Evolutionary conservation across 2,888 invertebrate species (phyloP).

Genomic region (Caenorhabditis sp.): DNA sequence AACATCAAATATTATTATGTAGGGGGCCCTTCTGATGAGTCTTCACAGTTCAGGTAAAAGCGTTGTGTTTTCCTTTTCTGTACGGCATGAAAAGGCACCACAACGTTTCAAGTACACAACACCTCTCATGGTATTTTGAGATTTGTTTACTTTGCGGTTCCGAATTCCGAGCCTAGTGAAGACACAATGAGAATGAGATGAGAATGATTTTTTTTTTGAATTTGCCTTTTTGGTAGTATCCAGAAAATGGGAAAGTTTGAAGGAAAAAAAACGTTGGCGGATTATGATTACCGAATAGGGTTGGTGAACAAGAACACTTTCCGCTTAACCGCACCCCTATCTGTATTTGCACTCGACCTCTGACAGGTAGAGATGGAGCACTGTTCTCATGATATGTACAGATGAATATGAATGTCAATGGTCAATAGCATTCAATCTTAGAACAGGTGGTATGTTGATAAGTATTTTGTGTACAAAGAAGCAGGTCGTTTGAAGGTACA

Average conservation of each 20-base stretch:
- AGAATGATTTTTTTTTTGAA: conserved; percentile 5
- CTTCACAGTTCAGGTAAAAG: background rate
- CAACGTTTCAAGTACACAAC: conserved; percentile 57
- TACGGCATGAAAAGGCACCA: conserved; percentile 37
- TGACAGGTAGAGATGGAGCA: conserved; percentile 41
- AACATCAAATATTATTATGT: conserved; percentile 16
- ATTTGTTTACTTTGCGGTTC: conserved; percentile 52
- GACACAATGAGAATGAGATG: conserved; percentile 20
- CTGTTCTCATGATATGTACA: conserved; percentile 54
- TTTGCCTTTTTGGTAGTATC: background rate
- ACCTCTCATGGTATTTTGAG: conserved; percentile 59
- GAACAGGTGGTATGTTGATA: background rate
- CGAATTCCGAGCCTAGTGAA: conserved; percentile 32
- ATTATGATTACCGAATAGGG: conserved; percentile 1
- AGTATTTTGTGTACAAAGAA: background rate
- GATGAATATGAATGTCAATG: conserved; percentile 36
- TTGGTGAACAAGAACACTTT: conserved; percentile 14
- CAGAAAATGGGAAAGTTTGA: conserved; percentile 7
- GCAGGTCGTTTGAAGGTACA: background rate
- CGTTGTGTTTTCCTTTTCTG: conserved; percentile 3
- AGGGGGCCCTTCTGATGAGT: conserved; percentile 22
- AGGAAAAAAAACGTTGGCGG: background rate
- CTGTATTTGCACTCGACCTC: conserved; percentile 33
- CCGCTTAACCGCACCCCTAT: conserved; percentile 35
- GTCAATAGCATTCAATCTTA: conserved; percentile 6